Conservation (phyloP, 2,888 invertebrate species). For the Orthonychiurus folsomi region DNA sequence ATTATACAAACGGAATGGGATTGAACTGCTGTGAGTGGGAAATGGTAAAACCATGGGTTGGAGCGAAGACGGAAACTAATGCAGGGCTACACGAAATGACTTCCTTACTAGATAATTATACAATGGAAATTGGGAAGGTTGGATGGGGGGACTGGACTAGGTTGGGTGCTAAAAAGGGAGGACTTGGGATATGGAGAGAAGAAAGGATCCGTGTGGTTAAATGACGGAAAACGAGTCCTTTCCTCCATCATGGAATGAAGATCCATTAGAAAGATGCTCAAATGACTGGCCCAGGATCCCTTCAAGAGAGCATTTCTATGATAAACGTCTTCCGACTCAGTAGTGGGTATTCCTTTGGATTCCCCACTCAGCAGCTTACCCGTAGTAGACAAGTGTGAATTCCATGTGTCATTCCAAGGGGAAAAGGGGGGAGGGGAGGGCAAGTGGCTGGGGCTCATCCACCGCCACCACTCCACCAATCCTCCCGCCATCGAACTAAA, state of each 20-base stretch:
- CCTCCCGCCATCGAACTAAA: too few species aligned
- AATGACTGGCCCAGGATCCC: slow-evolving; percentile 14
- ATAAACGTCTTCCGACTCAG: slow-evolving; percentile 24
- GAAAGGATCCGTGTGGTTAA: too few species aligned
- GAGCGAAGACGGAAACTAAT: too few species aligned
- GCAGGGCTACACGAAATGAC: neutral
- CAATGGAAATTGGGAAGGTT: neutral
- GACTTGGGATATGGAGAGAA: neutral
- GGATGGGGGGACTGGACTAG: neutral
- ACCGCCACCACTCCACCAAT: too few species aligned
- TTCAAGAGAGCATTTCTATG: slow-evolving; percentile 25
- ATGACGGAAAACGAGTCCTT: too few species aligned
- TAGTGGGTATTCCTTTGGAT: too few species aligned
- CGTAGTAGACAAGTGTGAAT: too few species aligned
- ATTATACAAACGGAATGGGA: too few species aligned
- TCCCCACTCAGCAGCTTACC: too few species aligned
- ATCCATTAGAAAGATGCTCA: neutral
- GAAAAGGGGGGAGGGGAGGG: too few species aligned
- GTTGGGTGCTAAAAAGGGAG: neutral
- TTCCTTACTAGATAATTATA: slow-evolving; percentile 3
- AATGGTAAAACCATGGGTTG: neutral
- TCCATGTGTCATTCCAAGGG: too few species aligned
- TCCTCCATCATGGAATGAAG: neutral
- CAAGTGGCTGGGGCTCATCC: neutral
- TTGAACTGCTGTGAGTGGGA: neutral